Conservation (phyloP, 2,113 vertebrate species). For the Laterallus jamaicensis region DNA sequence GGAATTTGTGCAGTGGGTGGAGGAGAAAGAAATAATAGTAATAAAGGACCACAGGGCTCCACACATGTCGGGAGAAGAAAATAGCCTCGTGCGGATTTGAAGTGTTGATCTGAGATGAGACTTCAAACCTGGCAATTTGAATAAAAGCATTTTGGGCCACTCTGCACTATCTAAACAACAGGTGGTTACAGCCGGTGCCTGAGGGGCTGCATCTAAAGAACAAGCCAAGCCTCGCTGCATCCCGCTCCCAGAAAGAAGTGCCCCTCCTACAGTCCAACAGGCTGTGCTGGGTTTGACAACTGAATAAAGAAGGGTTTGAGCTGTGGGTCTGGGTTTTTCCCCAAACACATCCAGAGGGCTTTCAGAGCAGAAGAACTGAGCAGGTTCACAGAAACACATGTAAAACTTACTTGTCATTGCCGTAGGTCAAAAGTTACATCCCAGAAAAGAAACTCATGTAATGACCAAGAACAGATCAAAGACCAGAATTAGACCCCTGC, state of each 20-base stretch:
- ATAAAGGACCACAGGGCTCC: constrained; percentile 21
- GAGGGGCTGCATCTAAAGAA: background rate
- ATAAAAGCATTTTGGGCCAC: background rate
- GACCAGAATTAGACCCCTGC: background rate
- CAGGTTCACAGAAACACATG: background rate
- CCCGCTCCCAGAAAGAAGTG: background rate
- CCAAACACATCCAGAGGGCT: background rate
- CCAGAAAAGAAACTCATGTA: background rate
- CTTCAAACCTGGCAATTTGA: background rate
- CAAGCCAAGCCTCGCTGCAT: background rate
- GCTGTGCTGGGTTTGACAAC: background rate
- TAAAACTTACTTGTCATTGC: background rate
- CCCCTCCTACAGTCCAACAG: background rate
- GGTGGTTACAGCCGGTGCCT: background rate
- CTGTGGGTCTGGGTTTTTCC: background rate
- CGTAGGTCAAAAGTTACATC: background rate
- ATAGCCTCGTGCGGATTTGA: background rate
- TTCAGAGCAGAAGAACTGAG: background rate
- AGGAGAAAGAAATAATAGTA: constrained; percentile 11
- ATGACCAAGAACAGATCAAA: background rate
- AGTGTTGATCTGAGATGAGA: background rate
- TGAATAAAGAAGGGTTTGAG: background rate
- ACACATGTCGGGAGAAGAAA: background rate
- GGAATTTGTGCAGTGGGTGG: background rate
- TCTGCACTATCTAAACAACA: background rate